phyloP scores from a whole-genome alignment of 1,140 invertebrate species.

The Zaprionus tsacasi region DNA sequence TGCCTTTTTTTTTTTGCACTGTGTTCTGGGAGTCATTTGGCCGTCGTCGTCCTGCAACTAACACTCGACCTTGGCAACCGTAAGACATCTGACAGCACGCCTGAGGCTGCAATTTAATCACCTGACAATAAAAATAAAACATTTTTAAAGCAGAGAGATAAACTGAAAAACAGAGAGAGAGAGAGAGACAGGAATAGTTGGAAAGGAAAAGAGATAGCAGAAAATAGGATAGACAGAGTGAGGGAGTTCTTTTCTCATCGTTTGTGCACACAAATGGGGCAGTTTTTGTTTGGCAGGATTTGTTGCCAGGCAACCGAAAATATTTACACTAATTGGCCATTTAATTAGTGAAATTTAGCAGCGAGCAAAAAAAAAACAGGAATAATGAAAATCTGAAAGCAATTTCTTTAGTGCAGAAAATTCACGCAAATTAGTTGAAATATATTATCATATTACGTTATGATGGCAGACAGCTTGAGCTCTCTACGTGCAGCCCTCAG shows the following conservation, averaged over 20 bases:
- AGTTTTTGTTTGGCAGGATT: constrained; percentile 24
- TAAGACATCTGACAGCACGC: constrained; percentile 44
- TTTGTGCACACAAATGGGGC: not conserved
- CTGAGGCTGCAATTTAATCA: constrained; percentile 70
- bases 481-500: constrained; percentile 28
- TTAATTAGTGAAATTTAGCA: constrained; percentile 42
- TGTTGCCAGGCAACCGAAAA: constrained; percentile 32
- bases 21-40: constrained; percentile 16
- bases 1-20: constrained; percentile 44
- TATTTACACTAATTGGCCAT: constrained; percentile 36
- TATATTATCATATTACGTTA: constrained; percentile 10
- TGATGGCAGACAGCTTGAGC: not conserved
- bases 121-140: constrained; percentile 45
- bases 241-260: not conserved
- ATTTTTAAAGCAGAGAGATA: constrained; percentile 21
- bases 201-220: no score
- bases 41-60: constrained; percentile 26
- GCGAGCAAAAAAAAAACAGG: not conserved
- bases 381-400: constrained; percentile 9
- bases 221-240: not conserved
- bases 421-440: constrained; percentile 11
- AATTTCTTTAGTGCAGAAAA: constrained; percentile 21
- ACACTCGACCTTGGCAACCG: constrained; percentile 56
- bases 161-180: constrained; percentile 4
- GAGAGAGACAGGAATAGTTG: not conserved